Base-by-base conservation (phyloP, 92 coral and sea anemone genomes). In the Epizoanthus illoricatus region DNA sequence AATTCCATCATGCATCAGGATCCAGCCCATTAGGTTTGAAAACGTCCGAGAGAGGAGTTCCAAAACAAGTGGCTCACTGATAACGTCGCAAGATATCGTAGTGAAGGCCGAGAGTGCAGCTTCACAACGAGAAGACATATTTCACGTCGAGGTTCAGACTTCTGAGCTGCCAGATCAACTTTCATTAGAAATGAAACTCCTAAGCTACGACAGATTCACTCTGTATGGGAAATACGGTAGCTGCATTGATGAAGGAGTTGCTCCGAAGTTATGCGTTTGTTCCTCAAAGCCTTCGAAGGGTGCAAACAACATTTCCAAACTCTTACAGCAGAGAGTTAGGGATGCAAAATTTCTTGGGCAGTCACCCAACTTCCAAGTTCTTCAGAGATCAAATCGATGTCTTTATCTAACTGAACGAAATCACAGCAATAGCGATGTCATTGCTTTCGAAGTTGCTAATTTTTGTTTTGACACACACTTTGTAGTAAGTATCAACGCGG, bases 41-140 rank as follows among this genome's bases (percentile, higher is more conserved):
- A 91, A 93, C 76, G 94, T 93, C 20, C 91, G 94, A 23, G 88
- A 86, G 40, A 90, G 94, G 11, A 89, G 68, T 59, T 84, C 95
- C 7, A 80, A 71, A 61, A 54, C 61, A 7, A 80, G 81, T 70
- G 89, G 91, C 45, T 52, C 64, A 5, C 73, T 68, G 7, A 68
- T 68, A 36, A 68, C 73, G 2, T 33, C 73, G 49, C 5, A 40
- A 33, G 73, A 68, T 4, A 68, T 68, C 16, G 47, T 6, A 2
- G 73, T 68, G 73, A 64, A 64, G n/a, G 81, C 92, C 13, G 93
- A 87, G 28, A 68, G 85, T 55, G 86, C 68, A 7, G 41, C 13
- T 21, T 4, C 40, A 10, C 90, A 87, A 3, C 19, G 47, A 41
- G 73, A 86, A 79, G 95, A 91, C 61, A 41, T 87, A 3, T 85